These are phyloP conservation scores for Varecia variegata DNA, from an alignment of 2,797 vertebrate species.

Conservation along the genomic window DNA sequence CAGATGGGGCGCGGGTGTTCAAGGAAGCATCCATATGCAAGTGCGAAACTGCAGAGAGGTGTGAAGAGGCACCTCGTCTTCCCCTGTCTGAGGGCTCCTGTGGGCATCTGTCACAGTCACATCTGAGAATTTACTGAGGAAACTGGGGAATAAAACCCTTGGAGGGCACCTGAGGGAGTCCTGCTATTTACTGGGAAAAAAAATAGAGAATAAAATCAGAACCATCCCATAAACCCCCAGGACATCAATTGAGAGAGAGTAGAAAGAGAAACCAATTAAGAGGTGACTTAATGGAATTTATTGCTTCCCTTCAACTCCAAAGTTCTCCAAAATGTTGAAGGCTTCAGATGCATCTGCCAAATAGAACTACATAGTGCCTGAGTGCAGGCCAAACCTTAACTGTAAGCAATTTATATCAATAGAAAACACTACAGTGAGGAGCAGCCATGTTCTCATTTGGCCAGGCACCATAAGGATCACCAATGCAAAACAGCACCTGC, in stretches of 20 bases:
- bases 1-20: constrained; percentile 7
- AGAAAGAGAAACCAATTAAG: background rate
- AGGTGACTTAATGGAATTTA: background rate
- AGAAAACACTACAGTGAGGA: background rate
- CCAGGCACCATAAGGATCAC: background rate
- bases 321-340: constrained; percentile 16
- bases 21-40: constrained; percentile 50
- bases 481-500: background rate
- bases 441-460: background rate
- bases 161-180: background rate
- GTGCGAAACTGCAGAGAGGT: constrained; percentile 54
- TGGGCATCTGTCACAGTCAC: constrained; percentile 39
- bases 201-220: background rate
- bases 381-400: background rate
- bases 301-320: constrained; percentile 15
- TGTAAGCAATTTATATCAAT: background rate
- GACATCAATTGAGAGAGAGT: background rate
- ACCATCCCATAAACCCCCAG: background rate
- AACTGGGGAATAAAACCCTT: background rate
- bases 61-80: constrained; percentile 47
- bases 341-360: background rate
- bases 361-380: background rate
- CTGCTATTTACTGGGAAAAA: background rate
- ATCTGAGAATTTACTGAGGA: constrained; percentile 54
- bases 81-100: constrained; percentile 12